Base-by-base conservation (phyloP, 2,797 vertebrate genomes). In the Acropternis orthonyx region DNA sequence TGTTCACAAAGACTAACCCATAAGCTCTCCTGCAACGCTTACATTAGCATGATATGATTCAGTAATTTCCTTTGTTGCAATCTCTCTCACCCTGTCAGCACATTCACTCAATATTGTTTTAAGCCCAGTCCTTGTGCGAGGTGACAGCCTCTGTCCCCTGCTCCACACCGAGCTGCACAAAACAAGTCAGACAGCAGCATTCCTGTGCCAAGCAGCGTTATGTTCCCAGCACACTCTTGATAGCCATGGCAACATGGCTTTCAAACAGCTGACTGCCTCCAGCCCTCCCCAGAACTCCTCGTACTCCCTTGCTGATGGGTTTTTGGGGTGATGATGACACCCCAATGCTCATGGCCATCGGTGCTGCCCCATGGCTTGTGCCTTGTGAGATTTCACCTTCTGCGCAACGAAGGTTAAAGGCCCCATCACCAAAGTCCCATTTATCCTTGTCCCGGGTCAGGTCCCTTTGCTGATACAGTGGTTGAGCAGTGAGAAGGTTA, bases 281-380 rank as follows among this genome's bases (percentile, higher is more conserved):
- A 80, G 58, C 44, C 63, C 72, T 56, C 58, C 41, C 32, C 12
- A 2, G 22, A 5, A 4, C 7, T 27, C 43, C 77, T 43, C 7
- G 0, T 2, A 14, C 14, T 56, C 11, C 14, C 8, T 54, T 10
- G 1, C 36, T 5, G 3, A 18, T 4, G 49, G 51, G 27, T 2
- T 63, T 71, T 75, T 14, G 41, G 55, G 59, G 59, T 36, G 65
- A 67, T 0, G 2, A 27, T 79, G 63, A 5, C 74, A 56, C 71
- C 28, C 15, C 5, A 1, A 39, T 28, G 30, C 52, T 41, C 2
- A 0, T 5, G 7, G 32, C 30, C 1, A 0, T 10, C 1, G 1
- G 5, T 5, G 1, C 44, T 37, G 27, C 51, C n/a, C 30, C 27
- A 51, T 3, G 2, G 77, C 48, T 78, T 16, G 2, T 10, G 9